Conservation (phyloP, 2,888 invertebrate species). For the Molanna angustata region DNA sequence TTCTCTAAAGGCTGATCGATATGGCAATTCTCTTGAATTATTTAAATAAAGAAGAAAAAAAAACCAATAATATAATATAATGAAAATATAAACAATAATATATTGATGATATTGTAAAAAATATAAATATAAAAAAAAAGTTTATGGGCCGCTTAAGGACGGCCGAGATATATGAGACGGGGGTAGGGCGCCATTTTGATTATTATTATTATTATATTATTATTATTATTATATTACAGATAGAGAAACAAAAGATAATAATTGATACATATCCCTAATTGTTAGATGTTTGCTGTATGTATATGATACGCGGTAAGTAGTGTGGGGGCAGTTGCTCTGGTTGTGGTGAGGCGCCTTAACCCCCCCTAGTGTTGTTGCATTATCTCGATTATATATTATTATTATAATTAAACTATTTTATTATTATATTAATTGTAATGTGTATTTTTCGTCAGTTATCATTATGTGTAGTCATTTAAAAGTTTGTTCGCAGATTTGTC, state of each 20-base stretch:
- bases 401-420: conserved; percentile 13
- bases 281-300: conserved; percentile 27
- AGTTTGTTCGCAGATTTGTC: conserved; percentile 21
- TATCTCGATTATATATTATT: conserved; percentile 10
- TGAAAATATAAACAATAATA: conserved; percentile 32
- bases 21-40: conserved; percentile 32
- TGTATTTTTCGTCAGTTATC: conserved; percentile 16
- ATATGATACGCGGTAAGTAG: conserved; percentile 5
- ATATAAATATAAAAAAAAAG: conserved; percentile 18
- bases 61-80: conserved; percentile 31
- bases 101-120: conserved; percentile 30
- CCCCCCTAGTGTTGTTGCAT: conserved; percentile 4
- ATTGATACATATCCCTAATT: conserved; percentile 34
- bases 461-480: conserved; percentile 19
- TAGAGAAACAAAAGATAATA: conserved; percentile 34
- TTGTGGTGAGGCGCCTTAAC: conserved; percentile 18
- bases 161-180: conserved; percentile 20
- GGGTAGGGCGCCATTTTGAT: conserved; percentile 18
- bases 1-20: conserved; percentile 33
- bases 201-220: conserved; percentile 13
- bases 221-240: conserved; percentile 17
- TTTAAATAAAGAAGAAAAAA: conserved; percentile 28
- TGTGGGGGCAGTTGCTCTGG: neutral
- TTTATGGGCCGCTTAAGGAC: conserved; percentile 14
- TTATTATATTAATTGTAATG: conserved; percentile 9